Base-by-base conservation (phyloP, 2,888 invertebrate species). In the Ophion obscuratus region DNA sequence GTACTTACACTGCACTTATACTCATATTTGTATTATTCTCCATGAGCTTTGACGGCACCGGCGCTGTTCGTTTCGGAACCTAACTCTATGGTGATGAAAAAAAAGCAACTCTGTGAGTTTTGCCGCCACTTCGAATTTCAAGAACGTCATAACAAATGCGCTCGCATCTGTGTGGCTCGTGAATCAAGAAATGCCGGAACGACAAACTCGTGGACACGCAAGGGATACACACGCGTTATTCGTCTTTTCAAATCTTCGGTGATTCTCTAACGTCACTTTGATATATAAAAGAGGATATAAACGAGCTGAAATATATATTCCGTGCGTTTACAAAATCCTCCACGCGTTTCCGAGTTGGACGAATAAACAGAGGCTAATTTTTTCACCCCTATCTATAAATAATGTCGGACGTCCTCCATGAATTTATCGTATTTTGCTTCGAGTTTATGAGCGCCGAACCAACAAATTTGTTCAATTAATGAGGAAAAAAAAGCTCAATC, bases 181-280 rank as follows among this genome's bases (percentile, higher is more conserved):
- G 78, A 77, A 83, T 62, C 59, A 80, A 40, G 40, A 17, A 14
- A 57, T 83, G 80, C 83, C 85, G 85, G 85, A 86, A 86, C 83
- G 73, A 62, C 64, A 83, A 66, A 74, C 44, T 81, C 62, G 61
- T 68, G 27, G 57, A 83, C 86, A n/a, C 77, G 20, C 83, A 80
- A 86, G 85, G 85, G 40, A 40, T 40, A 40, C 40, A 80, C 67
- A 24, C 40, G 53, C 36, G 57, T 73, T 83, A 40, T 17, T 53
- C 14, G 5, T 14, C 64, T 64, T 73, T 78, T 83, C 83, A 74
- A 81, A 57, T 67, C 24, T 70, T 66, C 59, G 70, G n/a, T 27
- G 75, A 59, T 40, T 64, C 68, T 77, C 80, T 62, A 14, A 68
- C 67, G 61, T 74, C 77, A 70, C 73, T 67, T 67, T 74, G 24